Base-by-base conservation (phyloP, 2,113 vertebrate genomes). In the Eptatretus burgeri region DNA sequence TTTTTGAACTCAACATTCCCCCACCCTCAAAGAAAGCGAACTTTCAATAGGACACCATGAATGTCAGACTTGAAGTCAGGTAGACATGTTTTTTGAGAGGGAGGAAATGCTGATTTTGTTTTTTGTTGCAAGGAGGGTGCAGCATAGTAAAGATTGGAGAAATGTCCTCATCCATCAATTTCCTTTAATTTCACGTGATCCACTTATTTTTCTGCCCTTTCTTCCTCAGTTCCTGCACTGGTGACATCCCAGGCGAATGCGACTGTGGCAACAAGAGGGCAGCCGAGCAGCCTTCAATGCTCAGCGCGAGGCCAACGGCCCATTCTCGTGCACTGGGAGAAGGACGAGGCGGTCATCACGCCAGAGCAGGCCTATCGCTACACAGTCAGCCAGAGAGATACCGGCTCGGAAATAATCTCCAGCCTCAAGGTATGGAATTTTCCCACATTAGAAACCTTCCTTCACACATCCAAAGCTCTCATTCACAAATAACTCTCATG, bases 281-380 rank as follows among this genome's bases (percentile, higher is more conserved):
- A 93, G 63, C 72, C 80, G 56, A 96, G 94, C 76, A 88, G 93
- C 74, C 74, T 96, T 71, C 91, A 93, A 77, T 96, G 89, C 78
- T 93, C 87, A 0, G 89, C 88, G 0, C 78, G 89, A 13, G 89
- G 89, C 1, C 88, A 96, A 73, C 76, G 87, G 66, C 89, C 89
- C 68, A 96, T 96, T 77, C 94, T 96, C 70, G 93, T 96, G 71
- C 91, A 88, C 74, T 96, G 89, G 89, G 89, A 96, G 72, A 84
- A 87, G 66, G 89, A 86, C 0, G 89, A 96, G 78, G 93, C 84
- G 0, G 86, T 95, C 70, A 95, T 96, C 14, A 88, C 94, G 73
- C 87, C 88, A 0, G 87, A 89, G 76, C 81, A 85, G 17, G 86
- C 84, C 74, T 76, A 82, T 70, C 79, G 87, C 19, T 95, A 93